phyloP scores from a whole-genome alignment of 1,140 invertebrate genomes.

The Ctenoplectra terminalis region DNA sequence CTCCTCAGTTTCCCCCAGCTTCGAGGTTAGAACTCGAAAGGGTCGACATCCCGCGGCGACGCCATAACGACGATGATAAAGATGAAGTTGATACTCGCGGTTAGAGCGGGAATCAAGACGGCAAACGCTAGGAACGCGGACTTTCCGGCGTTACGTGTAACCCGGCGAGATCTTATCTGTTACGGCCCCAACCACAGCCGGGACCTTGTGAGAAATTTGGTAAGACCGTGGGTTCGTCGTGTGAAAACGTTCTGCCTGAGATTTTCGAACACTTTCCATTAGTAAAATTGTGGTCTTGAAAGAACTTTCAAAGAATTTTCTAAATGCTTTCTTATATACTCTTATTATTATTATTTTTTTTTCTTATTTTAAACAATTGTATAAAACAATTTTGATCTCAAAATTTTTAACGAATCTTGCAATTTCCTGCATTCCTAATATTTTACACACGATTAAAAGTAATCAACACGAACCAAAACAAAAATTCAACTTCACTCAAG shows the following conservation, averaged over 20 bases:
- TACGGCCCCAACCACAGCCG: conserved; percentile 27
- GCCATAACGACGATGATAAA: conserved; percentile 65
- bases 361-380: too few relatives aligned
- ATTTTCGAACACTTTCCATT: not conserved
- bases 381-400: too few relatives aligned
- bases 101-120: conserved; percentile 29
- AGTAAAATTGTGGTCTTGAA: not conserved
- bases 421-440: too few relatives aligned
- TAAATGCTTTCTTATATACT: too few relatives aligned
- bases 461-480: too few relatives aligned
- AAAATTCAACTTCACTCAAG: too few relatives aligned
- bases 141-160: conserved; percentile 68
- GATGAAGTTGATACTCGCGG: conserved; percentile 64
- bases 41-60: conserved; percentile 62
- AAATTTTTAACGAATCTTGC: too few relatives aligned
- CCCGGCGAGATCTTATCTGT: conserved; percentile 63
- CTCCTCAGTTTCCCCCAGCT: not conserved
- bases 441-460: too few relatives aligned
- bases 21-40: conserved; percentile 59
- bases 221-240: conserved; percentile 19
- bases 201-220: conserved; percentile 63
- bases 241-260: not conserved
- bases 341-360: too few relatives aligned
- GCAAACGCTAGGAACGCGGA: conserved; percentile 49
- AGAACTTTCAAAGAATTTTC: too few relatives aligned